Base-by-base conservation (phyloP, 2,888 invertebrate genomes). In the Chymomyza caudatula region DNA sequence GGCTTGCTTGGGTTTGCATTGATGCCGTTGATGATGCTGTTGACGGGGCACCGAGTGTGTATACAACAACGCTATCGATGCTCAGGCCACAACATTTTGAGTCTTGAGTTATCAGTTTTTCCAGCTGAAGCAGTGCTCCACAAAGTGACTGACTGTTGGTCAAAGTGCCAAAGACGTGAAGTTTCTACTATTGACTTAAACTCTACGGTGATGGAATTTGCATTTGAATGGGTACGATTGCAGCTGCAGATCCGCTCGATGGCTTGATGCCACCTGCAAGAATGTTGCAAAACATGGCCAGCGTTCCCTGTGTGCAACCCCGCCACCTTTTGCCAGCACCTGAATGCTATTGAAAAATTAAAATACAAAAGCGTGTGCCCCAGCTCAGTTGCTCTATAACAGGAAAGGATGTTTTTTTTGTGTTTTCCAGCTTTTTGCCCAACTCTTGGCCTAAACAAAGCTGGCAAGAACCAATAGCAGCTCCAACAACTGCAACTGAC, bases 131-230 rank as follows among this genome's bases (percentile, higher is more conserved):
- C 25, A n/a, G n/a, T n/a, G n/a, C 25, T 0, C 6, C 5, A 4
- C 2, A 6, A 5, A 6, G 5, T 25, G 4, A 25, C 1, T 11
- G 29, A 29, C 8, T 29, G 1, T 11, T 2, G 29, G 29, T 29
- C 29, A 29, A 29, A 29, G 49, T 51, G 13, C 2, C 1, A 17
- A 42, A 44, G 56, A 25, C 53, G 62, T 60, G 20, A 52, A 63
- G 67, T 64, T 54, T 56, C 61, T 43, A 59, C 65, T 58, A 75
- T 70, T 61, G 59, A 68, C 67, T 64, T 65, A 63, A 73, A 63
- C 74, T 65, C 63, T 60, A 65, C 58, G 55, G 17, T 65, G 58
- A 59, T 57, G 29, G 49, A 70, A 78, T 76, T 80, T 83, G 78
- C 80, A 81, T 83, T 74, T 73, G 64, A 71, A 47, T 44, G 42